phyloP scores from a whole-genome alignment of 2,797 vertebrate species.

The Hybognathus amarus region DNA sequence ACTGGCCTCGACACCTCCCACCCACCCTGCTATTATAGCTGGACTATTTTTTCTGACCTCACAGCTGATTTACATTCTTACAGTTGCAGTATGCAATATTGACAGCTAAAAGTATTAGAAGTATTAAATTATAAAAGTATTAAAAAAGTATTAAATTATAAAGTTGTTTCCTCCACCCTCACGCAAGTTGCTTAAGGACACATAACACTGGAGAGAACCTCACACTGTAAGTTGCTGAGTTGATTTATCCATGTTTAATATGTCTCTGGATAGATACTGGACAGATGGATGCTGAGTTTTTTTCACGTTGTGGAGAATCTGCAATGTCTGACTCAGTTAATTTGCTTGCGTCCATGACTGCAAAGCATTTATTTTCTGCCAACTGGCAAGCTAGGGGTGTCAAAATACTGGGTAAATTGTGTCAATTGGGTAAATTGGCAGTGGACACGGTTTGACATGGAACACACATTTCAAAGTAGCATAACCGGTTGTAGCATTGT shows the following conservation, averaged over 20 bases:
- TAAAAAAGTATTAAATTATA: no score
- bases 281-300: neutral
- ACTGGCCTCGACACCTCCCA: no score
- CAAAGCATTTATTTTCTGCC: neutral
- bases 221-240: neutral
- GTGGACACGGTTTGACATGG: neutral
- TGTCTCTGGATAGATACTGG: neutral
- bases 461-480: neutral
- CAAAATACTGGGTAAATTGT: neutral
- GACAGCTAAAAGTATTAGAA: no score
- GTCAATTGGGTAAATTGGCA: neutral
- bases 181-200: no score
- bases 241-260: no score
- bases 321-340: neutral
- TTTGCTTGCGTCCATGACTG: neutral
- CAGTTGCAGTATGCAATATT: no score
- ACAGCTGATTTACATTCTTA: neutral
- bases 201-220: no score
- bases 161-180: no score
- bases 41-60: neutral
- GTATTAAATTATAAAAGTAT: no score
- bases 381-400: neutral
- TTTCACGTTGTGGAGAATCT: neutral
- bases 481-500: neutral
- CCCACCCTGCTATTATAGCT: neutral